Evolutionary conservation across 2,888 invertebrate species (phyloP), one percentile per base, ranked within the genome.

Genomic region (Torymus texanus): DNA sequence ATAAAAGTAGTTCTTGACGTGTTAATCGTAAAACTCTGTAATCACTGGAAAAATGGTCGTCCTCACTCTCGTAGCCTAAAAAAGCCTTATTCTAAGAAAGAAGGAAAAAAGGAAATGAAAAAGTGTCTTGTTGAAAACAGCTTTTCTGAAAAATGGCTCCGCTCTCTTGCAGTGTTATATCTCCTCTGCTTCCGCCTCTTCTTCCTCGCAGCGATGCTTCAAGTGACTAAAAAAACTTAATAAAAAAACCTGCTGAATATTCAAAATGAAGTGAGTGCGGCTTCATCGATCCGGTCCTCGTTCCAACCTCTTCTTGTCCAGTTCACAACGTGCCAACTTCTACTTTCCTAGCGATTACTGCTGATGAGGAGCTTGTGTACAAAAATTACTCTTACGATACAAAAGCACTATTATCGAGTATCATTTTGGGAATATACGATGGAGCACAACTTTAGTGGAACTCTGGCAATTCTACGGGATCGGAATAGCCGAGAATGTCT

Each of bases 271-370:
- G 12, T 5, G 11, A 63, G 29, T 41, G 0, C 5, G 8, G 4
- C 62, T 67, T 18, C 63, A 18, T 24, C 53, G 13, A 16, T 76
- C 18, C 11, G 14, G 8, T 53, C 13, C 65, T 59, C 24, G 13
- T 14, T 67, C 13, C 8, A 41, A 41, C 41, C 41, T 41, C 41
- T 41, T 41, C 29, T 41, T n/a, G 1, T 66, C 55, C 58, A 13
- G 5, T 53, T 29, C 65, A 29, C 21, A 41, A n/a, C 21, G 10
- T 41, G 16, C 51, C 51, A 59, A 72, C n/a, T n/a, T 63, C 73
- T 78, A 81, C 77, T 73, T n/a, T 53, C 29, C 73, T 78, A 78
- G 81, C 81, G 11, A 78, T 59, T 76, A 76, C 78, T 13, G 78
- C 78, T 78, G 63, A 68, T 61, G 50, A 68, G 78, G 71, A 78